A percentile compares a stretch with the other conserved stretches of the same genome.
Evolutionary conservation across 2,797 vertebrate genomes (phyloP).

Genomic region (Pteronotus mesoamericanus): DNA sequence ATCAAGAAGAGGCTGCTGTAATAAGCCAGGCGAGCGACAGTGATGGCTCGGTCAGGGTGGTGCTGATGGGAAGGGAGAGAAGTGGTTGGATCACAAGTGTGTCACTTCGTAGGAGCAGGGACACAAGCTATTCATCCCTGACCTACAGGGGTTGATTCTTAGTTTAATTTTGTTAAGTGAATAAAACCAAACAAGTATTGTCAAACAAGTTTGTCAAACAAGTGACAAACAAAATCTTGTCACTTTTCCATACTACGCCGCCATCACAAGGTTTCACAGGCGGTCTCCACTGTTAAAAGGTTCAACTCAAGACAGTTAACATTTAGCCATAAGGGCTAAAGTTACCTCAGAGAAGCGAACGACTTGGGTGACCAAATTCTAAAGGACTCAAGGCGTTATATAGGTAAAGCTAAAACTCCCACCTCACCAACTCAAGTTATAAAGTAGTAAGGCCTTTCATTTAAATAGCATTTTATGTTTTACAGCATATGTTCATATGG

Average conservation of each 20-base stretch:
- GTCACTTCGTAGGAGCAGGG: background rate
- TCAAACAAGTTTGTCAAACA: too few relatives aligned
- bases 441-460: slow-evolving; percentile 4
- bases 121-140: background rate
- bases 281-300: background rate
- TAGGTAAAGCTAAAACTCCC: background rate
- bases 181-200: background rate
- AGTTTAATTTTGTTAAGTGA: background rate
- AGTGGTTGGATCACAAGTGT: background rate
- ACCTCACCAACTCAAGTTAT: background rate
- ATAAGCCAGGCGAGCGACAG: background rate
- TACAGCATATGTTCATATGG: background rate
- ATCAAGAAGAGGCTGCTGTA: background rate
- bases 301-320: background rate
- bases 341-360: background rate
- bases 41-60: background rate
- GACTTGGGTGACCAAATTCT: background rate
- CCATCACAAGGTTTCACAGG: background rate
- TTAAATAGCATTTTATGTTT: slow-evolving; percentile 16
- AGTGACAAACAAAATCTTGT: too few relatives aligned
- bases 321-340: slow-evolving; percentile 26
- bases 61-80: background rate
- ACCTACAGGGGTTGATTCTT: background rate
- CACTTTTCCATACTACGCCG: background rate
- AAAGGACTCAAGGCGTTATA: background rate